Evolutionary conservation across 2,888 invertebrate species (phyloP).

Genomic region (Arctia plantaginis): DNA sequence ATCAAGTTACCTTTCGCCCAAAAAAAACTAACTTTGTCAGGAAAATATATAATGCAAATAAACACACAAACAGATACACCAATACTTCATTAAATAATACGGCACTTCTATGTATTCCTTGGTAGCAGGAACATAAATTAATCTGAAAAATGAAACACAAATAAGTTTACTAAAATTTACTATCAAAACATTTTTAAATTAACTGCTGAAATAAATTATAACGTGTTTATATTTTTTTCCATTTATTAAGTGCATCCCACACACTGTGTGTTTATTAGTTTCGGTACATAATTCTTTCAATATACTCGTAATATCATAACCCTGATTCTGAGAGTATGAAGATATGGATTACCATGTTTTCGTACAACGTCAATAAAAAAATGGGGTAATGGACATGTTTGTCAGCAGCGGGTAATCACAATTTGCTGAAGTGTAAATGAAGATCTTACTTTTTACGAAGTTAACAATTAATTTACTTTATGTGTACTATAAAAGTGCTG

Average conservation of each 20-base stretch:
- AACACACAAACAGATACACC: no score
- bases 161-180: neutral
- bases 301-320: conserved; percentile 14
- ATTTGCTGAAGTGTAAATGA: neutral
- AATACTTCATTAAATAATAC: neutral
- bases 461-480: conserved; percentile 3
- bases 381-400: conserved; percentile 19
- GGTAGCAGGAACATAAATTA: neutral
- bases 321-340: conserved; percentile 9
- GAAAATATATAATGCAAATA: no score
- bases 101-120: neutral
- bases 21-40: no score
- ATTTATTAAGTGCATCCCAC: conserved; percentile 8
- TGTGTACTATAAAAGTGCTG: neutral
- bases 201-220: neutral
- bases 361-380: conserved; percentile 19
- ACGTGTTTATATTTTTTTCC: neutral
- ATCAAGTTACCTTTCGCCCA: no score
- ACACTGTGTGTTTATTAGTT: conserved; percentile 4
- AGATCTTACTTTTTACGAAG: conserved; percentile 5
- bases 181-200: neutral
- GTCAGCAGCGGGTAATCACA: conserved; percentile 7
- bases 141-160: neutral
- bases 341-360: conserved; percentile 13
- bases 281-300: conserved; percentile 9